Evolutionary conservation across 2,113 vertebrate genomes (phyloP).

Genomic region (pig (Sus scrofa)): T2T-Sscrofa CM000827.6:63027501-63028000

Average conservation of each 20-base stretch:
- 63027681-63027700: neutral
- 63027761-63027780: neutral
- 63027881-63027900: too few species aligned
- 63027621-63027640: neutral
- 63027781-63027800: neutral
- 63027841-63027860: neutral
- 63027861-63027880: neutral
- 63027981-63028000: neutral
- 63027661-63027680: neutral
- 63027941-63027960: neutral
- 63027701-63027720: neutral
- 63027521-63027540: neutral
- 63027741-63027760: neutral
- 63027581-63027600: neutral
- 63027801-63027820: neutral
- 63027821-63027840: neutral
- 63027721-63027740: neutral
- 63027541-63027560: neutral
- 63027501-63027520: neutral
- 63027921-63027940: neutral
- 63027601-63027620: neutral
- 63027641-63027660: neutral
- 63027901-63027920: neutral
- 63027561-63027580: neutral
- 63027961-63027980: neutral